phyloP scores from a whole-genome alignment of 2,113 vertebrate species.

The Furnarius figulus region DNA sequence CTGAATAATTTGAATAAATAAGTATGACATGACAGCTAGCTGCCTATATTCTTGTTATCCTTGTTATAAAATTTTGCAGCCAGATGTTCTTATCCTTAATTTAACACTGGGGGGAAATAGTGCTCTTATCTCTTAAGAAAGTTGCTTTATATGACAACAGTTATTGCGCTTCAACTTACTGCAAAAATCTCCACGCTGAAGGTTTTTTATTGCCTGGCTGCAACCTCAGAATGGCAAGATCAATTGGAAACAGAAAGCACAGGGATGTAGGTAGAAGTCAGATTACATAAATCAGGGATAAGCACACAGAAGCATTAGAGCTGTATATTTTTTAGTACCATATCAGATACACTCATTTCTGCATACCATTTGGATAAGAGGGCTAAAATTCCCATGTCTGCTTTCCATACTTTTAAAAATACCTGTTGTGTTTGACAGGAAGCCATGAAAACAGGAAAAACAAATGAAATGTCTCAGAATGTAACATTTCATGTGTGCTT shows the following conservation, averaged over 20 bases:
- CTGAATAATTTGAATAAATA: background rate
- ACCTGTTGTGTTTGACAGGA: background rate
- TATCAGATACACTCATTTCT: background rate
- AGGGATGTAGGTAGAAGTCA: background rate
- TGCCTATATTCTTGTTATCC: background rate
- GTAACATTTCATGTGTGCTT: background rate
- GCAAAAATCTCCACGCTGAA: background rate
- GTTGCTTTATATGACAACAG: background rate
- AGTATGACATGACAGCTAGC: background rate
- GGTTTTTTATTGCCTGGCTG: background rate
- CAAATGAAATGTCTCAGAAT: background rate
- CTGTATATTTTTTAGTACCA: background rate
- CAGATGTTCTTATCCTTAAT: background rate
- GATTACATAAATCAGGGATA: background rate
- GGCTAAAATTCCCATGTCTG: background rate
- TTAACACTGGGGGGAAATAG: background rate
- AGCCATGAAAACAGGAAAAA: background rate
- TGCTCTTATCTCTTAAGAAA: background rate
- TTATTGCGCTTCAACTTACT: background rate
- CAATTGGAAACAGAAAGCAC: slow-evolving; percentile 28
- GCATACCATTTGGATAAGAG: background rate
- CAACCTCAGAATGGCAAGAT: background rate
- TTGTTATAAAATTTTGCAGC: background rate
- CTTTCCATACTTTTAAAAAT: background rate
- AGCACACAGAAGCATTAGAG: background rate